These are phyloP conservation scores for Anagyrus pseudococci DNA, from an alignment of 2,888 invertebrate genomes.

Conservation along the genomic window DNA sequence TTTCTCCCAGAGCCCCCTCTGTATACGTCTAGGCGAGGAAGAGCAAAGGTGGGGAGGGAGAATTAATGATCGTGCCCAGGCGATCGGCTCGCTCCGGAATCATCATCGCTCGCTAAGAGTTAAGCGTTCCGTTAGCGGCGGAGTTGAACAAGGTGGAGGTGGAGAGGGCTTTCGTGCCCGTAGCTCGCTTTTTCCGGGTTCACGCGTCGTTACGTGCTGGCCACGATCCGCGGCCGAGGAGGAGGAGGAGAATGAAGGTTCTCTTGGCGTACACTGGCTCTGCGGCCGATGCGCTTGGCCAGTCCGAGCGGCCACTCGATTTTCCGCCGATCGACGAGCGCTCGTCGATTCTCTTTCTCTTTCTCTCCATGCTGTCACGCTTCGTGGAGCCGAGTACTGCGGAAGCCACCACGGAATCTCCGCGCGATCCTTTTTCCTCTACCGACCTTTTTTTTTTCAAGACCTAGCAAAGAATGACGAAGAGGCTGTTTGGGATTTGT, in stretches of 20 bases:
- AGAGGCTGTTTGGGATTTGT: too few species aligned
- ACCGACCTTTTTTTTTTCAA: not conserved
- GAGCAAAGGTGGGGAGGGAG: conserved; percentile 34
- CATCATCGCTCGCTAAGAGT: conserved; percentile 41
- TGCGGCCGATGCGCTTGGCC: too few species aligned
- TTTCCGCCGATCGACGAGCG: conserved; percentile 21
- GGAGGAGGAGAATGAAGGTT: too few species aligned
- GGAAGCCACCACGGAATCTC: conserved; percentile 43
- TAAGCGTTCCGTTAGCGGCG: conserved; percentile 47
- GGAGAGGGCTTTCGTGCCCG: not conserved
- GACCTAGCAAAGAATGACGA: not conserved
- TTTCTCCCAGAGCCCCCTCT: too few species aligned
- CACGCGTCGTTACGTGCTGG: conserved; percentile 46
- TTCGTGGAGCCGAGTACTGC: conserved; percentile 46
- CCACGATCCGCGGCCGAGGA: conserved; percentile 41
- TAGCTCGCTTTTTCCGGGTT: conserved; percentile 49
- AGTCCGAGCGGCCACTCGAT: not conserved
- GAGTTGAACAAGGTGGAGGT: too few species aligned
- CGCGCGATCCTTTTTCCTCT: not conserved
- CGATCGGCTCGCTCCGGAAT: conserved; percentile 43
- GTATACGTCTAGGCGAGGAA: too few species aligned
- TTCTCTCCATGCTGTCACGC: conserved; percentile 45
- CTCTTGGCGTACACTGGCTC: too few species aligned
- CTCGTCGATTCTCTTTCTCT: conserved; percentile 38
- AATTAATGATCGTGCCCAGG: conserved; percentile 47